A percentile compares a stretch with the other conserved stretches of the same genome.
phyloP scores from a whole-genome alignment of 2,113 vertebrate genomes.

The Madoqua kirkii region DNA sequence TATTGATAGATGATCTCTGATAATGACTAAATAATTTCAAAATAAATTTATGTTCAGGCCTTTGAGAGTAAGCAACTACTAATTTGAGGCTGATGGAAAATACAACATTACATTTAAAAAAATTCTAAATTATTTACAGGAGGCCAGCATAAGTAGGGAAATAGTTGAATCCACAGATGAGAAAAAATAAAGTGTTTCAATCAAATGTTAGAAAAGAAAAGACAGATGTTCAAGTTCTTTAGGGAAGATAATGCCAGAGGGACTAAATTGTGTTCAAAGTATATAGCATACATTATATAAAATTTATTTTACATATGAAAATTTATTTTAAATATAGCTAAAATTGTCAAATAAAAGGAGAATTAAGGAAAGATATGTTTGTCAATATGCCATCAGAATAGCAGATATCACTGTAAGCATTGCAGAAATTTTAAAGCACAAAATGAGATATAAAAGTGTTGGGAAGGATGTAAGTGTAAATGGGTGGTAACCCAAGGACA shows the following conservation, averaged over 20 bases:
- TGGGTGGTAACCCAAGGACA: neutral
- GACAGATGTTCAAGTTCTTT: neutral
- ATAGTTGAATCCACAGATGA: neutral
- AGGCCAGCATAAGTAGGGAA: neutral
- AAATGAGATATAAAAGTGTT: neutral
- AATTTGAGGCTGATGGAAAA: neutral
- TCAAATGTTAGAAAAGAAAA: neutral
- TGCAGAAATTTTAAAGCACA: neutral
- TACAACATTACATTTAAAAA: neutral
- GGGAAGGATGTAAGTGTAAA: neutral
- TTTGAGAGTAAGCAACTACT: neutral
- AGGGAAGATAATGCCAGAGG: neutral
- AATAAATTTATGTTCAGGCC: neutral
- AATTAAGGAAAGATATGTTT: neutral
- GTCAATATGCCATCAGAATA: neutral
- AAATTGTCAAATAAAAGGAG: neutral
- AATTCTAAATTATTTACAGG: neutral
- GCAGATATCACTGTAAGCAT: neutral
- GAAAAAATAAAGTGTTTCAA: neutral
- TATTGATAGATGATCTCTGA: neutral
- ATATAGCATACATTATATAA: neutral
- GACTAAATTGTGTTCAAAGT: neutral
- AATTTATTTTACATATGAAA: neutral
- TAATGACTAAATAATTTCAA: neutral
- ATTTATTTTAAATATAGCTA: neutral